Conservation (phyloP, 2,113 vertebrate genomes). For the Glaucomys volans region DNA sequence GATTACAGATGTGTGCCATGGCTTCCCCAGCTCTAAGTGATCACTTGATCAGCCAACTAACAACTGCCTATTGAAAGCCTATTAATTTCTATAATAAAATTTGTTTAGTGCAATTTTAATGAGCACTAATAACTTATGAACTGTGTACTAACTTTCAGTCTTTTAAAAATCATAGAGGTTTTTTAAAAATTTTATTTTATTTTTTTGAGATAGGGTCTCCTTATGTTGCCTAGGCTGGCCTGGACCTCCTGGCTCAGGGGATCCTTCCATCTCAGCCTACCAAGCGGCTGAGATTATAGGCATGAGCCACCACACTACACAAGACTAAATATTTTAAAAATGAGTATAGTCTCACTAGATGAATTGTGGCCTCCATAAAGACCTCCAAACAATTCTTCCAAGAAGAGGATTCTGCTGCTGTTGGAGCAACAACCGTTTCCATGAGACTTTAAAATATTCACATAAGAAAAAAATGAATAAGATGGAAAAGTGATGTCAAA, state of each 20-base stretch:
- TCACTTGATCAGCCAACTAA: neutral
- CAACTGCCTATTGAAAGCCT: neutral
- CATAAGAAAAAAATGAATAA: no score
- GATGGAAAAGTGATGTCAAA: no score
- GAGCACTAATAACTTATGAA: neutral
- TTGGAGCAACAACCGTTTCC: neutral
- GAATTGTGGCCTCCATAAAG: neutral
- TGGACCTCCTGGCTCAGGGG: no score
- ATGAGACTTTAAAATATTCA: neutral
- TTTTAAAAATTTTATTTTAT: neutral
- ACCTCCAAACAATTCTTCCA: neutral
- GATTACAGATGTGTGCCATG: no score
- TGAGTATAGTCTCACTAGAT: neutral
- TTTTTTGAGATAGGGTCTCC: no score
- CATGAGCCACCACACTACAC: no score
- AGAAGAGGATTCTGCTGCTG: neutral
- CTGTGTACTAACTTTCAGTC: neutral
- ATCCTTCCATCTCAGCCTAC: no score
- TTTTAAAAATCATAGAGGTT: neutral
- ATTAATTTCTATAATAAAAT: neutral
- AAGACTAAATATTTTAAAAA: neutral
- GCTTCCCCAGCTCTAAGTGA: no score
- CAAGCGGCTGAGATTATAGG: no score
- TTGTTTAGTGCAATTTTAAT: conserved; percentile 7
- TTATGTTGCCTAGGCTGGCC: no score